Percentiles rank a stretch among this genome's conserved stretches.
Conservation (phyloP, 1,140 invertebrate genomes). For the Drosophila mauritiana region DNA sequence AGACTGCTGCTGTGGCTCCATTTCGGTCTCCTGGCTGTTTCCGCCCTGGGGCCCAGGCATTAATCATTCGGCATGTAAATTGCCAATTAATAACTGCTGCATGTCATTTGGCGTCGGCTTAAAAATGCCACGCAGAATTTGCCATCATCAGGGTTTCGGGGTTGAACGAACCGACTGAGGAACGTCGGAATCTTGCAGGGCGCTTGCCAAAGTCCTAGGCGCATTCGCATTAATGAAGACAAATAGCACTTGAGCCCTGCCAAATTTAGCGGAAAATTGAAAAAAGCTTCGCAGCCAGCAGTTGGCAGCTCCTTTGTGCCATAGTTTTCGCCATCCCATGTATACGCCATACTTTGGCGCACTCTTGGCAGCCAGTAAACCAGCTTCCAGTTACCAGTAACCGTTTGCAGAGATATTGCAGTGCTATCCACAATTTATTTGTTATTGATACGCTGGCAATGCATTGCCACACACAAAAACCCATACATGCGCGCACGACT, state of each 20-base stretch:
- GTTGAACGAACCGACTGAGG: constrained; percentile 54
- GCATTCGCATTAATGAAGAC: constrained; percentile 82
- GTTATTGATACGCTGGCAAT: constrained; percentile 65
- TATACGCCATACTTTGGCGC: constrained; percentile 2
- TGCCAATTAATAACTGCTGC: constrained; percentile 83
- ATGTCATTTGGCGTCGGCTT: constrained; percentile 78
- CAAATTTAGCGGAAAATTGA: constrained; percentile 84
- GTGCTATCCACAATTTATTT: constrained; percentile 71
- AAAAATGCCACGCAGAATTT: constrained; percentile 67
- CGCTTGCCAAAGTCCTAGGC: constrained; percentile 70
- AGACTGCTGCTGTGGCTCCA: constrained; percentile 67
- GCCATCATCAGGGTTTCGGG: constrained; percentile 46
- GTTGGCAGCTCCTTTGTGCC: constrained; percentile 41
- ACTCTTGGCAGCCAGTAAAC: constrained; percentile 60
- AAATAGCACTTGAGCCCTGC: constrained; percentile 78
- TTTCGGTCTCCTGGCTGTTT: constrained; percentile 64
- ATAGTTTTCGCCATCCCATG: constrained; percentile 36
- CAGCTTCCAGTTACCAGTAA: constrained; percentile 21
- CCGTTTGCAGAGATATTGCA: constrained; percentile 61
- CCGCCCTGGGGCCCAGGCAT: constrained; percentile 58
- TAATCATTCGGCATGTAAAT: constrained; percentile 84
- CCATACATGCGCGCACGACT: background rate
- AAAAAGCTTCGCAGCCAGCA: constrained; percentile 70
- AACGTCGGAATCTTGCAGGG: constrained; percentile 16
- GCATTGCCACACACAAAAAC: constrained; percentile 42